Conservation (phyloP, 2,113 vertebrate genomes). For the Phycodurus eques region DNA sequence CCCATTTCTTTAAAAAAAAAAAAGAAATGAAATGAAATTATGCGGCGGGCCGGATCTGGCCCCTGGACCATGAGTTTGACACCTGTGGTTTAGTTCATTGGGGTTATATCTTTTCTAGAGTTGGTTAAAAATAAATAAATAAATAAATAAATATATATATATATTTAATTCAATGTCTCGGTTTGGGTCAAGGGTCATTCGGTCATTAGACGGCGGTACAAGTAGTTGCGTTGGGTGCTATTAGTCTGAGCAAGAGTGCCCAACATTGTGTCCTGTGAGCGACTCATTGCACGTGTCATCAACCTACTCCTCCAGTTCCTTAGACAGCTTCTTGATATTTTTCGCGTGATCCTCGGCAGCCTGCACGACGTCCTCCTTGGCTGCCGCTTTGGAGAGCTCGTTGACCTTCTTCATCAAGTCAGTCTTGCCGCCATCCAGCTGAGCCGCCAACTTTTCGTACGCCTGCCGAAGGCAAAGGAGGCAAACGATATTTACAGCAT, state of each 20-base stretch:
- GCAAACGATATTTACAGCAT: slow-evolving; percentile 5
- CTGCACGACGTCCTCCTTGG: slow-evolving; percentile 77
- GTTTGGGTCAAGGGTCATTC: too few relatives aligned
- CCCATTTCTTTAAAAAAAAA: too few relatives aligned
- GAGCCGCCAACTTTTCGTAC: slow-evolving; percentile 81
- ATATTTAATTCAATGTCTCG: too few relatives aligned
- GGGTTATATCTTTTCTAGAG: too few relatives aligned
- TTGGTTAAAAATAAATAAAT: too few relatives aligned
- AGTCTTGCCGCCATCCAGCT: slow-evolving; percentile 82
- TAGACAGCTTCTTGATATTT: slow-evolving; percentile 77
- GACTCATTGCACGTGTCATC: background rate
- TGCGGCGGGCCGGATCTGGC: too few relatives aligned
- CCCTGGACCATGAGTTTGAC: too few relatives aligned
- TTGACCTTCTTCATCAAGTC: slow-evolving; percentile 81
- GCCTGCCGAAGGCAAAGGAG: slow-evolving; percentile 69
- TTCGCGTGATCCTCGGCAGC: slow-evolving; percentile 84
- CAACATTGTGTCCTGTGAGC: background rate
- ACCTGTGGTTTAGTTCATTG: too few relatives aligned
- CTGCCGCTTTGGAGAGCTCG: slow-evolving; percentile 72
- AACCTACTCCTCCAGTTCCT: slow-evolving; percentile 83
- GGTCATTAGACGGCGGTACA: too few relatives aligned
- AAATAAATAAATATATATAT: too few relatives aligned
- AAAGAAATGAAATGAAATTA: too few relatives aligned
- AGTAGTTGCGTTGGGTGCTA: background rate
- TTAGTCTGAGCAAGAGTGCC: background rate